Evolutionary conservation across 2,113 vertebrate species (phyloP), one percentile per base, ranked within the genome.

Genomic region (Nasalis larvatus): DNA sequence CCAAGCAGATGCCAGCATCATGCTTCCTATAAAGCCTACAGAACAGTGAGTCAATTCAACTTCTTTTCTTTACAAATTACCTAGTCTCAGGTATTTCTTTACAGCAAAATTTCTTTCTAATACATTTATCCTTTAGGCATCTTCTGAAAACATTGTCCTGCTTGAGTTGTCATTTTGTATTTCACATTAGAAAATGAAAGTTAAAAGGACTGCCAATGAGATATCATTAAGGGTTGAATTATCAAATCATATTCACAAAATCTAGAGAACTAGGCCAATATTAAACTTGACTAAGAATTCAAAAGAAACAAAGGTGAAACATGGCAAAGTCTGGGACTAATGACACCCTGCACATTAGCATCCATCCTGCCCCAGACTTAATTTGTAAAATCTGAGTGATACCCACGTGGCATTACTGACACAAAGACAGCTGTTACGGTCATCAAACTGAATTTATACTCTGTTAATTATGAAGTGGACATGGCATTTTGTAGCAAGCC

Each of bases 161-260:
- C 25, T 78, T 76, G 35, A 86, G 14, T 42, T 66, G 47, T 45
- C 49, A n/a, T 87, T 86, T 92, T 80, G 17, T 84, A 83, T 80
- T 89, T 94, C 32, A 91, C 14, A 58, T 89, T 87, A 90, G 71
- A 80, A 84, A 82, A 66, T 82, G 52, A 54, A 96, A 87, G 40
- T 52, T 87, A 52, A 80, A 81, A 92, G 52, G 1, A 21, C 37
- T 66, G 18, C 21, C 30, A 90, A 32, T 68, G 23, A 91, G 20
- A 68, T 25, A 3, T 6, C 30, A 42, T 3, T 13, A 54, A 37
- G 11, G 35, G 25, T n/a, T 89, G 20, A 54, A 32, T 76, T 83
- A 54, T 45, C 60, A 86, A 74, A 60, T 78, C 32, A 47, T 10
- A 74, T 25, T 92, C 47, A 86, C 23, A 81, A 87, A 90, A 60